These are phyloP conservation scores for Microctenopoma lineatum DNA, from an alignment of 2,797 vertebrate species.

Conservation along the genomic window DNA sequence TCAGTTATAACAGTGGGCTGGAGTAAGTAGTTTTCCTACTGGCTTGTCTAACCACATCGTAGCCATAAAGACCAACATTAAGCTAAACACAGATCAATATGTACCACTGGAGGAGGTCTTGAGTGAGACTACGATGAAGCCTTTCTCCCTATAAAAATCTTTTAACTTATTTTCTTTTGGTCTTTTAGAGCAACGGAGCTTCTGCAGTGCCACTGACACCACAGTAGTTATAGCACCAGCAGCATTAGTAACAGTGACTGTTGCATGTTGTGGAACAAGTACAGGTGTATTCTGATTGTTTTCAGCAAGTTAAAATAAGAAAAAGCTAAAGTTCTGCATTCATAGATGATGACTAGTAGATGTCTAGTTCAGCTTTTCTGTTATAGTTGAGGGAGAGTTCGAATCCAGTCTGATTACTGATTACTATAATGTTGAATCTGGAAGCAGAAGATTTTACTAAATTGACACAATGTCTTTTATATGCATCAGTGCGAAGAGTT, in stretches of 20 bases:
- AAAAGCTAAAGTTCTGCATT: too few species aligned
- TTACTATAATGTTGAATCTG: too few species aligned
- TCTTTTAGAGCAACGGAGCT: background rate
- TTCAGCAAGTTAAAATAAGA: too few species aligned
- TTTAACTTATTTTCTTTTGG: conserved; percentile 23
- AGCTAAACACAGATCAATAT: conserved; percentile 80
- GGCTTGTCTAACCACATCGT: conserved; percentile 76
- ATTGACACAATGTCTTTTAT: background rate
- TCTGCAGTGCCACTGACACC: background rate
- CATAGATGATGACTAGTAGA: too few species aligned
- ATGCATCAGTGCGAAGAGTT: conserved; percentile 13
- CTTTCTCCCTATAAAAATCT: conserved; percentile 31
- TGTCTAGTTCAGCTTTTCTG: too few species aligned
- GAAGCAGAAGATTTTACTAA: background rate
- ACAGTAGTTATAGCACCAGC: background rate
- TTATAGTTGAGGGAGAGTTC: too few species aligned
- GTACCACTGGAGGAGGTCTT: conserved; percentile 44
- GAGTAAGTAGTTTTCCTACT: conserved; percentile 76
- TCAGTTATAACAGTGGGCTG: conserved; percentile 75
- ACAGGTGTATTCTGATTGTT: too few species aligned
- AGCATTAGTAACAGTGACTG: background rate
- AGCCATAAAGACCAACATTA: conserved; percentile 80
- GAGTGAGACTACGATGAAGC: conserved; percentile 54
- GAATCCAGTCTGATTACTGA: too few species aligned
- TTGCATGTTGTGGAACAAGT: too few species aligned